These are phyloP conservation scores for Zingel zingel DNA, from an alignment of 2,113 vertebrate species.

Conservation along the genomic window DNA sequence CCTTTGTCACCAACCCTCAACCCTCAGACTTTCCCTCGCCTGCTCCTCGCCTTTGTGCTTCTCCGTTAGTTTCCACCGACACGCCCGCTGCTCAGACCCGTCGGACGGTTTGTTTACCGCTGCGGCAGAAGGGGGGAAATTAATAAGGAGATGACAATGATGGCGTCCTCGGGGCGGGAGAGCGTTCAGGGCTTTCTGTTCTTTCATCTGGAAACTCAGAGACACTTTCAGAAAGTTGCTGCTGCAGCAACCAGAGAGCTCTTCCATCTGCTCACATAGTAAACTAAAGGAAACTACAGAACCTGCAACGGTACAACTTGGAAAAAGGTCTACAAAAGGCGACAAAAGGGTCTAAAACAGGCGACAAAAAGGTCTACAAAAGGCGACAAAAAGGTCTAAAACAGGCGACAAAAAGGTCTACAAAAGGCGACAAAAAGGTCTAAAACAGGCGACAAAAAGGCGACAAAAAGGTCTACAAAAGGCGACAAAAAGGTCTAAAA, in stretches of 20 bases:
- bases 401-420: no score
- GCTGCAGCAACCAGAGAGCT: background rate
- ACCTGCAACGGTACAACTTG: no score
- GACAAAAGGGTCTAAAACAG: no score
- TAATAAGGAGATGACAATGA: conserved; percentile 61
- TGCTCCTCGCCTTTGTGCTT: conserved; percentile 58
- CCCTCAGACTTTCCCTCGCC: conserved; percentile 61
- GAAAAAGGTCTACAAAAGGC: no score
- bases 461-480: no score
- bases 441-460: no score
- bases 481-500: no score
- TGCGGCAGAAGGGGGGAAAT: conserved; percentile 61
- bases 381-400: no score
- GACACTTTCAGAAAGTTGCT: conserved; percentile 16
- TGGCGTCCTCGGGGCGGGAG: conserved; percentile 31
- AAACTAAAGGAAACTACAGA: conserved; percentile 45
- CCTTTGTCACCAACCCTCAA: conserved; percentile 47
- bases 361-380: no score
- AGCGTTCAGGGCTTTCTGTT: background rate
- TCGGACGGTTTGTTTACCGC: conserved; percentile 64
- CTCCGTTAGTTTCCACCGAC: conserved; percentile 19
- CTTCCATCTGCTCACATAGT: conserved; percentile 12
- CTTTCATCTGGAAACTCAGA: conserved; percentile 32
- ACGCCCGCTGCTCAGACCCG: background rate
- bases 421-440: no score